phyloP scores from a whole-genome alignment of 2,113 vertebrate genomes.

The Elephas maximus region DNA sequence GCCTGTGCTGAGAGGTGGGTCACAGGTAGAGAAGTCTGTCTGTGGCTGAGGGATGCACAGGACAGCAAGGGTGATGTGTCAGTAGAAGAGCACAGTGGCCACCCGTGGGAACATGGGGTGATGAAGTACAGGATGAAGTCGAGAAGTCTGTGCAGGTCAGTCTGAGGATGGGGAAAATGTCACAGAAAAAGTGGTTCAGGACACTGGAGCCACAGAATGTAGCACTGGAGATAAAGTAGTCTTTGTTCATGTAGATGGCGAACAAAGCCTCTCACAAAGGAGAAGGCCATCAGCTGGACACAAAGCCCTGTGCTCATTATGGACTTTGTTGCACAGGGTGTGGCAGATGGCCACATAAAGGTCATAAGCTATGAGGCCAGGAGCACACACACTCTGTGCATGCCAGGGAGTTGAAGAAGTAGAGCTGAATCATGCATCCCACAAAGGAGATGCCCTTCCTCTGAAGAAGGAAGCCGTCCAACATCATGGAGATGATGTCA shows the following conservation, averaged over 20 bases:
- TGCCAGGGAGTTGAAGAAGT: slow-evolving; percentile 81
- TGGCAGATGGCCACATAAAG: slow-evolving; percentile 37
- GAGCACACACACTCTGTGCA: slow-evolving; percentile 80
- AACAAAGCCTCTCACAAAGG: slow-evolving; percentile 77
- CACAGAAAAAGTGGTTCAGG: slow-evolving; percentile 85
- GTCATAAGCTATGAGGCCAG: slow-evolving; percentile 75
- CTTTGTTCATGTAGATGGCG: slow-evolving; percentile 71
- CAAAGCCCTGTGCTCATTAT: slow-evolving; percentile 59
- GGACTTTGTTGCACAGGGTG: slow-evolving; percentile 26
- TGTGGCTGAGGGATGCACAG: slow-evolving; percentile 73
- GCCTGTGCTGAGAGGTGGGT: accelerated
- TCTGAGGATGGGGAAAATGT: slow-evolving; percentile 84
- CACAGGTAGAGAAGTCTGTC: too few relatives aligned
- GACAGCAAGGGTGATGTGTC: slow-evolving; percentile 71
- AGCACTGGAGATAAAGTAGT: slow-evolving; percentile 76
- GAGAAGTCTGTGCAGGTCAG: slow-evolving; percentile 81
- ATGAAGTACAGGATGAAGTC: slow-evolving; percentile 80
- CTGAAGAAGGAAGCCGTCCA: slow-evolving; percentile 69
- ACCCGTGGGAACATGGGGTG: slow-evolving; percentile 78
- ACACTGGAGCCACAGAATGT: slow-evolving; percentile 78
- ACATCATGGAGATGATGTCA: slow-evolving; percentile 74
- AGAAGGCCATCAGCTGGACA: slow-evolving; percentile 55
- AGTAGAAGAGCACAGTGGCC: slow-evolving; percentile 77
- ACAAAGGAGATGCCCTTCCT: slow-evolving; percentile 77
- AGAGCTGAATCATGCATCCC: slow-evolving; percentile 81